These are phyloP conservation scores for Ataeniobius toweri DNA, from an alignment of 2,797 vertebrate genomes.

Conservation along the genomic window DNA sequence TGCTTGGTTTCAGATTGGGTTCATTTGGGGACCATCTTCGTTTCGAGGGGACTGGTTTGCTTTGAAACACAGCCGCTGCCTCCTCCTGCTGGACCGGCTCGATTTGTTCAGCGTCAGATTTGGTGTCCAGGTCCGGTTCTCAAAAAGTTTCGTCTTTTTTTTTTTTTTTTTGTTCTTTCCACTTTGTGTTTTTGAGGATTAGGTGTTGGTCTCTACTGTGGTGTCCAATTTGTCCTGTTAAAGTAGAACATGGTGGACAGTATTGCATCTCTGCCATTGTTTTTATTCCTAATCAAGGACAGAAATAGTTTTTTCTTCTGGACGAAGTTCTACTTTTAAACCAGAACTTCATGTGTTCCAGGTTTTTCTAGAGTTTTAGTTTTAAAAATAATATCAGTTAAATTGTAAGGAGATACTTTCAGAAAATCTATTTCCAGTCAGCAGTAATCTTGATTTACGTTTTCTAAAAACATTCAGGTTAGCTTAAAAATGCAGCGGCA, in stretches of 20 bases:
- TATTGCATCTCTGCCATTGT: constrained; percentile 37
- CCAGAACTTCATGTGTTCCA: constrained; percentile 25
- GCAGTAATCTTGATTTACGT: neutral
- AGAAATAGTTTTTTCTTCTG: constrained; percentile 9
- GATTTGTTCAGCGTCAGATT: constrained; percentile 60
- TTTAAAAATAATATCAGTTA: constrained; percentile 26
- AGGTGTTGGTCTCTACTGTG: constrained; percentile 66
- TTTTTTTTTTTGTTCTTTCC: neutral
- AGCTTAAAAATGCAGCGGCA: constrained; percentile 21
- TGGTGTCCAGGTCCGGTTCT: constrained; percentile 70
- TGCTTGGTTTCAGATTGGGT: constrained; percentile 27
- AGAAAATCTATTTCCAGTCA: constrained; percentile 35
- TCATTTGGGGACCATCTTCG: constrained; percentile 7
- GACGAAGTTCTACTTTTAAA: constrained; percentile 56
- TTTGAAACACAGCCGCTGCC: constrained; percentile 60
- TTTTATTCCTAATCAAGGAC: constrained; percentile 16
- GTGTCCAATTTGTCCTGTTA: constrained; percentile 64
- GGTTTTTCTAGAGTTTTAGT: constrained; percentile 18
- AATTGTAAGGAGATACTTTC: constrained; percentile 30
- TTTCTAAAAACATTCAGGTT: constrained; percentile 15
- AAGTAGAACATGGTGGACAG: constrained; percentile 36
- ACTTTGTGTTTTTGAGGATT: constrained; percentile 55
- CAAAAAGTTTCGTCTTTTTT: constrained; percentile 54
- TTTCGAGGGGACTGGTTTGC: constrained; percentile 40
- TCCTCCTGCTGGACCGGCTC: constrained; percentile 51